Evolutionary conservation across 2,113 vertebrate genomes (phyloP).

Genomic region (Tachysurus fulvidraco): DNA sequence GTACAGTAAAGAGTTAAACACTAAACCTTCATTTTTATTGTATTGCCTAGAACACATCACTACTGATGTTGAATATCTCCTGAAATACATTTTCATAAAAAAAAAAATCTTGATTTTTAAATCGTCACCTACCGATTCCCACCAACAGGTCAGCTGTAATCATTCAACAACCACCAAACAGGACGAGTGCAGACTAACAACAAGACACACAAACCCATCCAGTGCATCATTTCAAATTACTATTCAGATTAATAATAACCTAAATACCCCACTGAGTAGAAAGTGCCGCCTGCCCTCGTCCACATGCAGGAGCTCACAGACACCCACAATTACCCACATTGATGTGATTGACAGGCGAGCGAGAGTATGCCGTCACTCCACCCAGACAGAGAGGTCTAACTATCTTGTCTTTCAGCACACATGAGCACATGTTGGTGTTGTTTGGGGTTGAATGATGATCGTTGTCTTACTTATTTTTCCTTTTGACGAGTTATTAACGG

Average conservation of each 20-base stretch:
- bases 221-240: not conserved
- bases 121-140: not conserved
- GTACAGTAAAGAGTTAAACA: not conserved
- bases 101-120: not conserved
- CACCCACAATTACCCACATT: not conserved
- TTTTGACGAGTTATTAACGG: not conserved
- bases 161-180: not conserved
- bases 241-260: not conserved
- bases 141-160: not conserved
- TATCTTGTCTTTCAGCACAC: not conserved
- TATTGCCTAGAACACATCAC: not conserved
- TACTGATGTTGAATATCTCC: not conserved
- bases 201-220: not conserved
- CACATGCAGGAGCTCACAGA: not conserved
- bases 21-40: not conserved
- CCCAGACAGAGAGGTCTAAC: not conserved
- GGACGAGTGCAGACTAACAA: not conserved
- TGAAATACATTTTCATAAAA: not conserved
- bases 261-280: not conserved
- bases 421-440: not conserved
- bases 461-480: not conserved
- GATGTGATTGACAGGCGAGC: not conserved
- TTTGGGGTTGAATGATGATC: not conserved
- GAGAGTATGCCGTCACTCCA: not conserved
- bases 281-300: not conserved